Percentiles rank a stretch among this genome's conserved stretches.
phyloP scores from a whole-genome alignment of 2,113 vertebrate genomes.

The Edolisoma coerulescens region DNA sequence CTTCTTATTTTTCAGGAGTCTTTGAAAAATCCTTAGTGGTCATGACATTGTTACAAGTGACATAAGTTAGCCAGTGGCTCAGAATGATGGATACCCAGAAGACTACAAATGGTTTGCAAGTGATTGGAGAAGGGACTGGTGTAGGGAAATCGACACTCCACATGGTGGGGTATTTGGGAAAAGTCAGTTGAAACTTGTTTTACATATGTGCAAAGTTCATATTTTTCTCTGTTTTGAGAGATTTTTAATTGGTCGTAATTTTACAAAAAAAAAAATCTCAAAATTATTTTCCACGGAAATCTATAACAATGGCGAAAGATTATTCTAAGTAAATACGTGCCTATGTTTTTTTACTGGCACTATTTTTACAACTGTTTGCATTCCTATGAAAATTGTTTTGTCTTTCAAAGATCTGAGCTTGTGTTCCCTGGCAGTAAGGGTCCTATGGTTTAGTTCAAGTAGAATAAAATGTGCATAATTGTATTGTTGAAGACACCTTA shows the following conservation, averaged over 20 bases:
- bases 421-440: neutral
- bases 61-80: slow-evolving; percentile 86
- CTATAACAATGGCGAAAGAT: slow-evolving; percentile 94
- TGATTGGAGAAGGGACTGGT: slow-evolving; percentile 91
- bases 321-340: slow-evolving; percentile 49
- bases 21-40: slow-evolving; percentile 81
- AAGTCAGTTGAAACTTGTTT: slow-evolving; percentile 96
- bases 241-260: slow-evolving; percentile 71
- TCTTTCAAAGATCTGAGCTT: slow-evolving; percentile 17
- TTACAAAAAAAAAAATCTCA: slow-evolving; percentile 43
- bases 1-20: slow-evolving; percentile 82
- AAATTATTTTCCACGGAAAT: slow-evolving; percentile 85
- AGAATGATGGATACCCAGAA: slow-evolving; percentile 77
- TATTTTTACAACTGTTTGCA: neutral
- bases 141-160: slow-evolving; percentile 88
- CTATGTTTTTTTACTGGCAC: slow-evolving; percentile 23
- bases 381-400: neutral
- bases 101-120: slow-evolving; percentile 86
- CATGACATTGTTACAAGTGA: slow-evolving; percentile 82
- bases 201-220: slow-evolving; percentile 90
- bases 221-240: slow-evolving; percentile 68
- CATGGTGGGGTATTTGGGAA: slow-evolving; percentile 97
- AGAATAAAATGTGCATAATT: slow-evolving; percentile 1
- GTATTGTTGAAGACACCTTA: neutral
- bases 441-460: slow-evolving; percentile 26